Evolutionary conservation across 2,113 vertebrate species (phyloP), one percentile per base, ranked within the genome.

Genomic region (Tylochromis polylepis): DNA sequence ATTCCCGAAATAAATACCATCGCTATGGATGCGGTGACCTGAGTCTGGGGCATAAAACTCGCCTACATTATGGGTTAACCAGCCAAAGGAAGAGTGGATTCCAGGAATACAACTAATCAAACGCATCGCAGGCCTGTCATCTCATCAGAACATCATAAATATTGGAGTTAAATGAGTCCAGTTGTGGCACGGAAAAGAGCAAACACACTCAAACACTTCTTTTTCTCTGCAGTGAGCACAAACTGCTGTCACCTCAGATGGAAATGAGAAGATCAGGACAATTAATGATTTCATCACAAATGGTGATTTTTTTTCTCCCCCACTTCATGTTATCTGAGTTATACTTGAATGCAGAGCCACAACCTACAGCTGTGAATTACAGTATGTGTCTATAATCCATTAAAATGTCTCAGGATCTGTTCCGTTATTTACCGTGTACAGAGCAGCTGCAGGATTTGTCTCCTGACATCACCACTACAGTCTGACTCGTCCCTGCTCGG

Each of bases 361-460:
- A 34, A 14, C n/a, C 20, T 59, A 27, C 8, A 49, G 16, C 65
- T 78, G 55, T 36, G 51, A 75, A 84, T 59, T 16, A 86, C 34
- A 67, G 58, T 6, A 58, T 31, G 31, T 24, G 29, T 49, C 29
- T 41, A 75, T 87, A 87, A 88, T 83, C 65, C 79, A 31, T 10
- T 67, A n/a, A 85, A 83, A 84, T 15, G 15, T 62, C 67, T 12
- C 11, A 20, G 75, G 62, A 38, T 82, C 57, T 79, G 41, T 67
- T 81, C 9, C 22, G 55, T 72, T 91, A 83, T 91, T 92, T 70
- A 85, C 79, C 22, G 51, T 51, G 87, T n/a, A 8, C n/a, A 14
- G 8, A 84, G 51, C 82, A 91, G 85, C 86, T 90, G 77, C 51
- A 82, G 41, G 58, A 70, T 89, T 65, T 81, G 43, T 70, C 22